Evolutionary conservation across 1,140 invertebrate genomes (phyloP).

Genomic region (Trichoplusia ni): DNA sequence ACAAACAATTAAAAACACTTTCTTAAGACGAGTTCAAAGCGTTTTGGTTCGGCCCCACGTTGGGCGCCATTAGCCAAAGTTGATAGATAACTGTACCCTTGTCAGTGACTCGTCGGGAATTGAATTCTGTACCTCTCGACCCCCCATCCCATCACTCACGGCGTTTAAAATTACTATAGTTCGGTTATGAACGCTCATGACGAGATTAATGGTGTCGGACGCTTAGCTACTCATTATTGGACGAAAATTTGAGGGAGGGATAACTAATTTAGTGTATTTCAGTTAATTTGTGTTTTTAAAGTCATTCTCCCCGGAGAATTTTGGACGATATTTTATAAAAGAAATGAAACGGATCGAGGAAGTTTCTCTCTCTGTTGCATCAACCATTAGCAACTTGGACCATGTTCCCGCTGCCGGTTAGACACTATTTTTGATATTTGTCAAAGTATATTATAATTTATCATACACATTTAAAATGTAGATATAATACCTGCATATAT

Average conservation of each 20-base stretch:
- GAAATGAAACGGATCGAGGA: no score
- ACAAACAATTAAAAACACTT: background rate
- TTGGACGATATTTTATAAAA: background rate
- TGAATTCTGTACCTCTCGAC: slow-evolving; percentile 24
- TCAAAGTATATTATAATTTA: no score
- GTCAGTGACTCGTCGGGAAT: slow-evolving; percentile 19
- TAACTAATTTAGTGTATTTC: no score
- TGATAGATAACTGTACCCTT: slow-evolving; percentile 20
- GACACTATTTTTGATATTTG: no score
- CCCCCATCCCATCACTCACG: slow-evolving; percentile 24
- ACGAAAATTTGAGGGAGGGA: background rate
- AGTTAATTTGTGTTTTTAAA: no score
- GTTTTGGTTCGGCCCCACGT: slow-evolving; percentile 5
- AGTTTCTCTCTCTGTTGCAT: no score
- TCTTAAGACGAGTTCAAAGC: background rate
- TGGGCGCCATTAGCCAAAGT: slow-evolving; percentile 10
- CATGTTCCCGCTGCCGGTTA: no score
- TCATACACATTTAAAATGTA: no score
- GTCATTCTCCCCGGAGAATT: no score
- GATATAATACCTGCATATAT: no score
- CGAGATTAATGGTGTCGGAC: slow-evolving; percentile 18
- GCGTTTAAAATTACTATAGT: slow-evolving; percentile 20
- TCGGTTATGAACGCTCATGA: slow-evolving; percentile 26
- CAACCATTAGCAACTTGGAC: no score
- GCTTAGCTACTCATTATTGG: slow-evolving; percentile 1